Base-by-base conservation (phyloP, 2,113 vertebrate species). In the Vireo altiloquus region DNA sequence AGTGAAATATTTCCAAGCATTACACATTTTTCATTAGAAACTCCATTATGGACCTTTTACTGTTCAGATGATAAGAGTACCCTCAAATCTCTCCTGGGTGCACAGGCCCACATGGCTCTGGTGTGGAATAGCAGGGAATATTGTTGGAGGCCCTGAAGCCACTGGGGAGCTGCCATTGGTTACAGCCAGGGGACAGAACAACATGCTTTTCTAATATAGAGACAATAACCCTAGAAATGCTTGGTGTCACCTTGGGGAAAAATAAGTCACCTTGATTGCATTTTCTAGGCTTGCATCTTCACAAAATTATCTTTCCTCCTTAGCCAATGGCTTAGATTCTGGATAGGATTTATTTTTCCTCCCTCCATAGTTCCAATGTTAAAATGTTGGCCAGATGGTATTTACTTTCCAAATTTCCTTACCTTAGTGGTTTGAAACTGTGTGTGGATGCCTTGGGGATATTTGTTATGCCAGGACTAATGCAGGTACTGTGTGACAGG, bases 1-100 rank as follows among this genome's bases (percentile, higher is more conserved):
- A 22, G 15, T 54, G 82, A 91, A 64, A 76, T 40, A 69, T 72
- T 82, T 91, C 65, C 27, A 52, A 46, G 74, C 6, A 2, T 44
- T 69, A 19, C 56, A n/a, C n/a, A 15, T 54, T 75, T 78, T 79
- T 65, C 82, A 79, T 94, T 91, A 69, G 60, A 76, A 85, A 57
- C 14, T 88, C 64, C 68, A 18, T 92, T 83, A 46, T 9, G n/a
- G 59, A 21, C 23, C 20, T 94, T 80, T 65, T 89, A 46, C 7
- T 0, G 0, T 49, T 80, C 54, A 39, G 64, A 21, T 1, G 1
- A 31, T 74, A 22, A 53, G 54, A 61, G 15, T 12, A 49, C 28
- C 40, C 25, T 77, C 68, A 40, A 11, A 31, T 28, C 49, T 69
- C 72, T 60, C 80, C 11, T 28, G 76, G 50, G 61, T 33, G 57